Evolutionary conservation across 2,797 vertebrate genomes (phyloP).

Genomic region (Sebastes matsubarae): DNA sequence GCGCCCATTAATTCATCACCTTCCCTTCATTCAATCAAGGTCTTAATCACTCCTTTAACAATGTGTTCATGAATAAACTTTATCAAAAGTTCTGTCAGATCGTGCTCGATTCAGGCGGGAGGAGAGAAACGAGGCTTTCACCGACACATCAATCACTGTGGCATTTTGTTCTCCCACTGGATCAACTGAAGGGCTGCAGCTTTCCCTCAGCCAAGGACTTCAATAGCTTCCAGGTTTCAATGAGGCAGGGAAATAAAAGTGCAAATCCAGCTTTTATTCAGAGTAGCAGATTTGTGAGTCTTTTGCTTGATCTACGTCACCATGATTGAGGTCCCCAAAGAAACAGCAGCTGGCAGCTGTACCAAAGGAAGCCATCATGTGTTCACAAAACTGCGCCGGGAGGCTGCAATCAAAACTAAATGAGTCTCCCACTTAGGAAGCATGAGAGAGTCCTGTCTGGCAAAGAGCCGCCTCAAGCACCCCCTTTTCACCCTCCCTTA

Average conservation of each 20-base stretch:
- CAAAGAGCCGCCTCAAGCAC: constrained; percentile 49
- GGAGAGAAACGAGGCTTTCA: constrained; percentile 42
- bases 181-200: constrained; percentile 50
- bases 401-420: constrained; percentile 72
- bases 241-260: constrained; percentile 72
- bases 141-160: constrained; percentile 64
- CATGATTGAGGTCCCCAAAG: constrained; percentile 69
- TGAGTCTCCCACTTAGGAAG: constrained; percentile 62
- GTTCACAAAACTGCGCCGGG: constrained; percentile 55
- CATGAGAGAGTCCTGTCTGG: constrained; percentile 42
- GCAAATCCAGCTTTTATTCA: constrained; percentile 76
- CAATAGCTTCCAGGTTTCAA: constrained; percentile 75
- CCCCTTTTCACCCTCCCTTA: constrained; percentile 47
- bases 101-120: constrained; percentile 18
- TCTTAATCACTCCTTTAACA: constrained; percentile 17
- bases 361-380: constrained; percentile 64
- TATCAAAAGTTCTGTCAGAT: constrained; percentile 45
- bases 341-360: constrained; percentile 71
- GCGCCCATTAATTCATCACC: background rate
- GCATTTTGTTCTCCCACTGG: constrained; percentile 58
- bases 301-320: constrained; percentile 70
- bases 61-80: constrained; percentile 42
- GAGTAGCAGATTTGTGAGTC: constrained; percentile 71
- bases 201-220: constrained; percentile 60
- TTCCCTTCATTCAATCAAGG: constrained; percentile 10